These are phyloP conservation scores for Pandion haliaetus DNA, from an alignment of 2,113 vertebrate species.

Conservation along the genomic window DNA sequence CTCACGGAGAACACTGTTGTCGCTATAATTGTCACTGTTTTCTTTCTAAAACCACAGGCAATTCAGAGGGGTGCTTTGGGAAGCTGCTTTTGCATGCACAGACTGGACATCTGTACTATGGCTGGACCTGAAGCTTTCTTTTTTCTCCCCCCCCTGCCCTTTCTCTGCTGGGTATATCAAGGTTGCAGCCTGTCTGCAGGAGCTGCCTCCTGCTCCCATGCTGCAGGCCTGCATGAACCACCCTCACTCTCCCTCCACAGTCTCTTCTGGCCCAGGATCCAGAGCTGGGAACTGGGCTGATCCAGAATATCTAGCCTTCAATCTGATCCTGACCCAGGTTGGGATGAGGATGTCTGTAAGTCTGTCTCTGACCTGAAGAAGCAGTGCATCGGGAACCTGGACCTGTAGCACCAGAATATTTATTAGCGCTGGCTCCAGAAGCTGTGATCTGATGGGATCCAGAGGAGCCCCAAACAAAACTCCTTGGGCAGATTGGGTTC, in stretches of 20 bases:
- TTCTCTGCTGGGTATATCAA: neutral
- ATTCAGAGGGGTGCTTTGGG: neutral
- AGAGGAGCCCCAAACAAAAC: neutral
- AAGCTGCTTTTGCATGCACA: neutral
- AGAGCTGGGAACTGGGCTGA: neutral
- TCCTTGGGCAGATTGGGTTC: neutral
- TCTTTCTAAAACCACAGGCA: neutral
- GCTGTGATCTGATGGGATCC: neutral
- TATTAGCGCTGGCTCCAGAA: neutral
- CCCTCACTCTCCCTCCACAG: neutral
- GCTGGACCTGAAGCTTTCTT: neutral
- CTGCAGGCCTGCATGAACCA: too few relatives aligned
- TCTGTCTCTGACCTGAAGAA: neutral
- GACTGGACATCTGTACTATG: neutral
- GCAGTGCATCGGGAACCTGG: accelerated
- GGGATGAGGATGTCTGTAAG: neutral
- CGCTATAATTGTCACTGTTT: accelerated
- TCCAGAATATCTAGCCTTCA: neutral
- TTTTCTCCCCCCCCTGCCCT: neutral
- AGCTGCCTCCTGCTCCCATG: neutral
- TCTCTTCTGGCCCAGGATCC: neutral
- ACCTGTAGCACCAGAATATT: neutral
- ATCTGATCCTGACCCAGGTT: accelerated
- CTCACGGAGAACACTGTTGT: accelerated
- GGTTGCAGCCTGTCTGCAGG: neutral